Conservation (phyloP, 1,140 invertebrate genomes). For the Dolichoris vasculosae region DNA sequence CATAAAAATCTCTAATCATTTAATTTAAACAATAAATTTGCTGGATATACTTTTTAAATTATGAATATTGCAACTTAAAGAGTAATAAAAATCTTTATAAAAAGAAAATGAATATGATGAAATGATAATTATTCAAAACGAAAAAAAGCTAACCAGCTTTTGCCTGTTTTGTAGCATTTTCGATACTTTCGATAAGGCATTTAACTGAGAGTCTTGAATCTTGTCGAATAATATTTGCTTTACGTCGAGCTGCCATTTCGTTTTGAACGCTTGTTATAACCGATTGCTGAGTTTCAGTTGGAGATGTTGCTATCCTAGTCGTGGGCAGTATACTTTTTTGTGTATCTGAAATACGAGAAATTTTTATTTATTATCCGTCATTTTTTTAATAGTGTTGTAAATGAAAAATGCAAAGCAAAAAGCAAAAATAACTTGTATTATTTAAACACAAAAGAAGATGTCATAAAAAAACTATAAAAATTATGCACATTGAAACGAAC, state of each 20-base stretch:
- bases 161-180: slow-evolving; percentile 89
- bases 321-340: slow-evolving; percentile 65
- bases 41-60: neutral
- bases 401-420: slow-evolving; percentile 43
- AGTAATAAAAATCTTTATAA: neutral
- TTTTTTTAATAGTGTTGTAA: neutral
- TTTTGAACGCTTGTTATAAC: slow-evolving; percentile 76
- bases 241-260: slow-evolving; percentile 77
- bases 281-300: slow-evolving; percentile 74
- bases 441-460: slow-evolving; percentile 41
- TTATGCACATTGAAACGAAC: neutral
- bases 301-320: slow-evolving; percentile 61
- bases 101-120: neutral
- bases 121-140: neutral
- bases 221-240: slow-evolving; percentile 79
- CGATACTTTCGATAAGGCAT: slow-evolving; percentile 91
- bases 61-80: neutral
- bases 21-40: neutral
- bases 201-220: slow-evolving; percentile 90
- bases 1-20: neutral
- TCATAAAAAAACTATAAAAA: slow-evolving; percentile 16
- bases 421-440: slow-evolving; percentile 46
- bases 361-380: slow-evolving; percentile 17
- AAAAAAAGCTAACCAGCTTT: slow-evolving; percentile 77
- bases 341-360: slow-evolving; percentile 64